Conservation (phyloP, 2,888 invertebrate species). For the Brachyopa scutellaris region DNA sequence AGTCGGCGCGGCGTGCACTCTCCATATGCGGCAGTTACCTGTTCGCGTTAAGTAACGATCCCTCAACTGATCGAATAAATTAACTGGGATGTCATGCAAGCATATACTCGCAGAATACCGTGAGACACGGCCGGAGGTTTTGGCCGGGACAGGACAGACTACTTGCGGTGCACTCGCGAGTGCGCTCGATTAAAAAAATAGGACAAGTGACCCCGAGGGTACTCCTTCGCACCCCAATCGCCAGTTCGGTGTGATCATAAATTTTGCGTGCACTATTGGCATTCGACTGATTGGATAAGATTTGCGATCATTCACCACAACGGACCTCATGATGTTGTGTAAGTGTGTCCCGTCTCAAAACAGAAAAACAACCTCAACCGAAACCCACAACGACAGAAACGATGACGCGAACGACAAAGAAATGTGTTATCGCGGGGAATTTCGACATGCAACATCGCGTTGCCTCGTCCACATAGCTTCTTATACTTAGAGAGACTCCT, state of each 20-base stretch:
- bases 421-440: slow-evolving; percentile 71
- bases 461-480: slow-evolving; percentile 54
- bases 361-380: slow-evolving; percentile 16
- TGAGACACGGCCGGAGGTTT: not conserved
- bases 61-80: slow-evolving; percentile 74
- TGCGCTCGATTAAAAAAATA: slow-evolving; percentile 64
- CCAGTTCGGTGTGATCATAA: slow-evolving; percentile 46
- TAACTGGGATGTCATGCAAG: slow-evolving; percentile 67
- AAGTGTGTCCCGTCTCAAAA: slow-evolving; percentile 13
- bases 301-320: slow-evolving; percentile 59
- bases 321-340: slow-evolving; percentile 21
- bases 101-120: not conserved
- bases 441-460: slow-evolving; percentile 71
- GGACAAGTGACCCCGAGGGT: slow-evolving; percentile 61
- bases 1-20: slow-evolving; percentile 25
- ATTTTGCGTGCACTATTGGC: slow-evolving; percentile 73
- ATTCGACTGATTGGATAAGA: slow-evolving; percentile 73
- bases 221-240: not conserved
- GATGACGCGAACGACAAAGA: slow-evolving; percentile 55
- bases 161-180: slow-evolving; percentile 44
- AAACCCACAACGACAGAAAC: slow-evolving; percentile 61
- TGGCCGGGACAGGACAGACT: slow-evolving; percentile 60
- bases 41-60: slow-evolving; percentile 75
- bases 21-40: slow-evolving; percentile 60
- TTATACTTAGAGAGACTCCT: slow-evolving; percentile 30